These are phyloP conservation scores for Pomacea maculata DNA, from an alignment of 1,140 invertebrate genomes.

Conservation along the genomic window DNA sequence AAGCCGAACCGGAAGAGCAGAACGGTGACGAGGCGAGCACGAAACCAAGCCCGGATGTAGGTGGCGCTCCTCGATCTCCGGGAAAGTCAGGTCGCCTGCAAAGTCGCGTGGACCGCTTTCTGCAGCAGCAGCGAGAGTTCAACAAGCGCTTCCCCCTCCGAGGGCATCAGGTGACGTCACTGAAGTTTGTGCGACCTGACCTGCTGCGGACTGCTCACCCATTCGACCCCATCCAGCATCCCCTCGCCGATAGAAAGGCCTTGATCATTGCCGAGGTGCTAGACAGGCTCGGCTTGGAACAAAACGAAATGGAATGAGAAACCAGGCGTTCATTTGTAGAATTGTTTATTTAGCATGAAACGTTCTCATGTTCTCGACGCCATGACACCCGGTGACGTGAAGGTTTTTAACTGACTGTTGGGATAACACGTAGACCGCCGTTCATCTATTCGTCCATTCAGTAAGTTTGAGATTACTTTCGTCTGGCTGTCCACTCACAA, in stretches of 20 bases:
- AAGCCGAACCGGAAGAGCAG: background rate
- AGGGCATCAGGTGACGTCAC: background rate
- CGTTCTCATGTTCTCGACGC: too few relatives aligned
- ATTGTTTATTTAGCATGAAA: too few relatives aligned
- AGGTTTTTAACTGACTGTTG: too few relatives aligned
- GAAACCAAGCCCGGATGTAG: background rate
- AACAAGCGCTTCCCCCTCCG: conserved; percentile 11
- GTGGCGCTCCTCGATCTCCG: background rate
- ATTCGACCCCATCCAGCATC: background rate
- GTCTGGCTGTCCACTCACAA: too few relatives aligned
- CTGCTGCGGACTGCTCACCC: background rate
- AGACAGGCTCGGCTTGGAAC: conserved; percentile 3
- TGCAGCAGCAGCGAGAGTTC: conserved; percentile 3
- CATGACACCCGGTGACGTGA: too few relatives aligned
- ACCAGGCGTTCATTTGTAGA: too few relatives aligned
- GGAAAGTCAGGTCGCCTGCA: background rate
- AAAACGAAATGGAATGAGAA: background rate
- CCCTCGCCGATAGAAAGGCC: background rate
- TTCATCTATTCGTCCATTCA: too few relatives aligned
- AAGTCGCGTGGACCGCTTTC: background rate
- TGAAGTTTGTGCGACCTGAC: conserved; percentile 9
- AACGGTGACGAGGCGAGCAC: background rate
- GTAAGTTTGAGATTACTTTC: too few relatives aligned
- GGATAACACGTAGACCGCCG: too few relatives aligned
- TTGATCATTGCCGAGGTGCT: conserved; percentile 6